These are phyloP conservation scores for Julus scandinavius DNA, from an alignment of 2,888 invertebrate genomes.

Conservation along the genomic window DNA sequence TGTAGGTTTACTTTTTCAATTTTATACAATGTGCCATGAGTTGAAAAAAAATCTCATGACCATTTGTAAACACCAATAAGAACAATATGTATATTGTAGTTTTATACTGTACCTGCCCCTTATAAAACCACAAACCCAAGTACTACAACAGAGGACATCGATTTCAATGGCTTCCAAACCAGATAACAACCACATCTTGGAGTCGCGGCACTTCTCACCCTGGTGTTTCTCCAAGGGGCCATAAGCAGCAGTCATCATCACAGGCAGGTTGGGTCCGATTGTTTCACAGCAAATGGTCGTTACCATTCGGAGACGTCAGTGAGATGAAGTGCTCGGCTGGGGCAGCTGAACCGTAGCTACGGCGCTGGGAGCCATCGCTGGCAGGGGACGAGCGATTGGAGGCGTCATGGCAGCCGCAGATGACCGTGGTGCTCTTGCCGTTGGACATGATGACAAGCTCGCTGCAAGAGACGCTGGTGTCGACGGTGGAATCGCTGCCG, in stretches of 20 bases:
- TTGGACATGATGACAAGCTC: background rate
- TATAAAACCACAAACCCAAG: background rate
- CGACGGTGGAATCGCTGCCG: slow-evolving; percentile 49
- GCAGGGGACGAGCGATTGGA: background rate
- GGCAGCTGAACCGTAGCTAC: background rate
- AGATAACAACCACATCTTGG: background rate
- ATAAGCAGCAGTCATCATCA: background rate
- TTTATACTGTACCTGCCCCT: too few relatives aligned
- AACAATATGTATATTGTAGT: too few relatives aligned
- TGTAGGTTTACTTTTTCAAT: too few relatives aligned
- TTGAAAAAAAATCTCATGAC: too few relatives aligned
- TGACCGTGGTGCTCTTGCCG: slow-evolving; percentile 34
- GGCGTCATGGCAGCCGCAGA: background rate
- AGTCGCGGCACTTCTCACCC: background rate
- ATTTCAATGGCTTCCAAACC: background rate
- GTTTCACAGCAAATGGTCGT: slow-evolving; percentile 42
- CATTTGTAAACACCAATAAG: too few relatives aligned
- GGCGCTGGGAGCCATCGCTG: background rate
- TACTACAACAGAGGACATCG: background rate
- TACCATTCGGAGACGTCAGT: slow-evolving; percentile 19
- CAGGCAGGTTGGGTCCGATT: background rate
- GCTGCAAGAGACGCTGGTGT: slow-evolving; percentile 42
- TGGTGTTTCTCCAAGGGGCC: background rate
- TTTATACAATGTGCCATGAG: too few relatives aligned
- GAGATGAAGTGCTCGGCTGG: slow-evolving; percentile 44